Evolutionary conservation across 1,140 invertebrate genomes (phyloP), one percentile per base, ranked within the genome.

Genomic region (Nebria ingens): DNA sequence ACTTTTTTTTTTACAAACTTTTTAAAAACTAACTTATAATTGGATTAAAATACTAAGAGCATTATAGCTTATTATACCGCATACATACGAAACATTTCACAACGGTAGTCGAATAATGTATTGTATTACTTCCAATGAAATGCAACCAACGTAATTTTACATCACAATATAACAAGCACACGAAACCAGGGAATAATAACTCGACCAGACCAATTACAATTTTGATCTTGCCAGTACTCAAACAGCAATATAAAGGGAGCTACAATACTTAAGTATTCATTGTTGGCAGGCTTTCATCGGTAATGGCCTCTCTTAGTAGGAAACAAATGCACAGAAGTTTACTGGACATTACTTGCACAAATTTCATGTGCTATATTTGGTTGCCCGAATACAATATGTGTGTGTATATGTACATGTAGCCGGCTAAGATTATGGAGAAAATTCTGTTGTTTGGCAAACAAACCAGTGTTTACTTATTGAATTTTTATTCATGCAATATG

Each of bases 251-350:
- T 11, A 17, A 45, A 45, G 6, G 40, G 15, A 45, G 6, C 40
- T 12, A 45, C 40, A 45, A 45, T 45, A 17, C 15, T 45, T 45
- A 45, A 45, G 40, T 45, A 45, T 9, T 45, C 40, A 45, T 45
- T 45, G 40, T 45, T 45, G 40, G 4, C 3, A 4, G 40, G 6
- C 40, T 45, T 45, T 45, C 40, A 45, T 45, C 40, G 40, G n/a
- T 45, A 45, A 45, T 45, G 17, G 40, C 40, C 40, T 45, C 40
- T 45, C n/a, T n/a, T n/a, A n/a, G n/a, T 45, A 45, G 15, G 15
- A 45, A 11, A 12, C 9, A 45, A 17, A 17, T 17, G 9, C 6
- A 11, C 40, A 17, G 25, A 29, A 13, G 25, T 6, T 29, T 29
- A 29, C 13, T 29, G 4, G 13, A n/a, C n/a, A n/a, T n/a, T n/a